Base-by-base conservation (phyloP, 1,140 invertebrate species). In the Holotrichia oblita region DNA sequence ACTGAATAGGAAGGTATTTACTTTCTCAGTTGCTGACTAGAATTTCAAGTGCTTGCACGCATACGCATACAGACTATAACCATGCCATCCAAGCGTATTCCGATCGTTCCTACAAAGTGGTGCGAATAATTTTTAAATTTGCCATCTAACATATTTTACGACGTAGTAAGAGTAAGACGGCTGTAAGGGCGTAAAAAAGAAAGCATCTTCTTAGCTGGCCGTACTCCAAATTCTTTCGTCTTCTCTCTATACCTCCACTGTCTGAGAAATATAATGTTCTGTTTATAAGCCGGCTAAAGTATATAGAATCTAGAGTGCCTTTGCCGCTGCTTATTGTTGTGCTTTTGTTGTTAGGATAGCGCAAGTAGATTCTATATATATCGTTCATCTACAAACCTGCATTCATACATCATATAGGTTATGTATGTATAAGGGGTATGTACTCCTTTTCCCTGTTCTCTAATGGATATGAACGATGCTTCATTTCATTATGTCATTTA, bases 101-200 rank as follows among this genome's bases (percentile, higher is more conserved):
- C 61, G 24, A 69, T 69, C 61, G 61, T 34, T 69, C 4, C 17
- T 69, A 69, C 61, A 69, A 69, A 69, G 61, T 69, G 61, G 61
- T 69, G 27, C 61, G 61, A 69, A 69, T 69, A 69, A 69, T 69
- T 69, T 69, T 69, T 69, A 69, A 69, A 69, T 69, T 34, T 69
- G 22, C 22, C 61, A 20, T 4, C 22, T 6, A 22, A 34, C 22
- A 69, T 14, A 27, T 17, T 20, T 69, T 34, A 69, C 20, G 22
- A 22, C 20, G 22, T 22, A 6, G 20, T 10, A 9, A 69, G 61
- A 69, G 10, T 27, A 10, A 20, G 20, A 24, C n/a, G 44, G 61
- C 6, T 69, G 2, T 24, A 27, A 69, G 9, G 22, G n/a, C 7
- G 22, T 24, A 20, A 69, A 24, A 34, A 69, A 22, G 61, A 48